These are phyloP conservation scores for Monochamus alternatus DNA, from an alignment of 2,888 invertebrate species.

Conservation along the genomic window DNA sequence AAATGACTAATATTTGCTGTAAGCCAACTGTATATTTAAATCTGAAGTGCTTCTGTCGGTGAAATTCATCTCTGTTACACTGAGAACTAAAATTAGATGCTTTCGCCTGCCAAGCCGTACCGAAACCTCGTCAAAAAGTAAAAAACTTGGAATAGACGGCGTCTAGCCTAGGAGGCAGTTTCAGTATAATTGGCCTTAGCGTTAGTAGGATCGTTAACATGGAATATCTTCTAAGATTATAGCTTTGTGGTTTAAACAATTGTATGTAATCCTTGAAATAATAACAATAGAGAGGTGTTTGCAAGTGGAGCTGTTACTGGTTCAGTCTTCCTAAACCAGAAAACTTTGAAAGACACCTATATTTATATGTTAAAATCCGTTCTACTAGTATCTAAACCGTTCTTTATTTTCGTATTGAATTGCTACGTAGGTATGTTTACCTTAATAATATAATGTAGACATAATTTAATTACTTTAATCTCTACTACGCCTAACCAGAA, in stretches of 20 bases:
- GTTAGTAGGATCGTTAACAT: slow-evolving; percentile 19
- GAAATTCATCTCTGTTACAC: slow-evolving; percentile 20
- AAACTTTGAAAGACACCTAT: neutral
- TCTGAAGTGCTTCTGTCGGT: slow-evolving; percentile 16
- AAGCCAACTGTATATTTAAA: neutral
- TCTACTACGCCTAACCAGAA: no score
- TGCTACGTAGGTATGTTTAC: no score
- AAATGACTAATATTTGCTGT: neutral
- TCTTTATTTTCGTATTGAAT: no score
- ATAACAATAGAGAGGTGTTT: neutral
- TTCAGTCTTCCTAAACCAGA: neutral
- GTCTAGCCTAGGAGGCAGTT: slow-evolving; percentile 33
- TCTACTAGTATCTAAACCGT: no score
- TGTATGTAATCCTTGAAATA: neutral
- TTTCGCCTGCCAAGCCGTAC: slow-evolving; percentile 30
- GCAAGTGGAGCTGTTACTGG: neutral
- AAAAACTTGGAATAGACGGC: slow-evolving; percentile 13
- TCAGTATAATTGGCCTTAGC: slow-evolving; percentile 22
- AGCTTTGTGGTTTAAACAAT: neutral
- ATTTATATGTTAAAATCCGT: no score
- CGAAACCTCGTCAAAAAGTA: slow-evolving; percentile 14
- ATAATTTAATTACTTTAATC: no score
- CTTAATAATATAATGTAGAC: no score
- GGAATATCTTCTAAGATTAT: neutral
- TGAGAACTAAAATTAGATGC: slow-evolving; percentile 22